Evolutionary conservation across 2,888 invertebrate species (phyloP).

Genomic region (Dicroscelio sp.): DNA sequence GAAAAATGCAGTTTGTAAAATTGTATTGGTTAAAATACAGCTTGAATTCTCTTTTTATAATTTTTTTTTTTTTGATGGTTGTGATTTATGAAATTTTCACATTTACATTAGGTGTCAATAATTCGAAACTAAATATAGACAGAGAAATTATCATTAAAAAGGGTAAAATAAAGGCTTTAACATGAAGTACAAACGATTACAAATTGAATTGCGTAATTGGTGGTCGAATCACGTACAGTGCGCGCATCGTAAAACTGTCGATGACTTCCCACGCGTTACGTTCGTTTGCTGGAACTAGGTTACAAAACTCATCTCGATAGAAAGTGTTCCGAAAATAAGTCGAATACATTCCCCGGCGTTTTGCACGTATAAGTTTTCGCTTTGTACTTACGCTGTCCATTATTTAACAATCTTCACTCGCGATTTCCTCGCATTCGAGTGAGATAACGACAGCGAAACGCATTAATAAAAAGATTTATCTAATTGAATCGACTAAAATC

Average conservation of each 20-base stretch:
- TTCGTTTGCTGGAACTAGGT: constrained; percentile 61
- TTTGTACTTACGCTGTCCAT: constrained; percentile 21
- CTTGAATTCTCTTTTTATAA: too few species aligned
- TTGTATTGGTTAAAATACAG: too few species aligned
- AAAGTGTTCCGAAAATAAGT: constrained; percentile 69
- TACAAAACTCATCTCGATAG: constrained; percentile 70
- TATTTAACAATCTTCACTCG: constrained; percentile 8
- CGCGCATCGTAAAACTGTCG: constrained; percentile 71
- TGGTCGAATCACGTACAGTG: constrained; percentile 39
- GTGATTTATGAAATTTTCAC: too few species aligned
- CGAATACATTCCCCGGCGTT: constrained; percentile 45
- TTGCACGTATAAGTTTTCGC: constrained; percentile 20
- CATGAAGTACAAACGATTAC: neutral
- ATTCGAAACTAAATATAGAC: too few species aligned
- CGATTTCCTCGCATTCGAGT: neutral
- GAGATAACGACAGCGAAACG: too few species aligned
- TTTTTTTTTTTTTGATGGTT: too few species aligned
- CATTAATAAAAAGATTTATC: too few species aligned
- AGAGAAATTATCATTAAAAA: neutral
- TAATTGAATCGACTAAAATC: too few species aligned
- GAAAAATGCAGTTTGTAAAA: too few species aligned
- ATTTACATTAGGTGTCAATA: too few species aligned
- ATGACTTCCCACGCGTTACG: constrained; percentile 70
- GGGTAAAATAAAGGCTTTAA: neutral
- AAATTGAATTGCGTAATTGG: constrained; percentile 64